Conservation (phyloP, 2,797 vertebrate species). For the Siniperca obscura region DNA sequence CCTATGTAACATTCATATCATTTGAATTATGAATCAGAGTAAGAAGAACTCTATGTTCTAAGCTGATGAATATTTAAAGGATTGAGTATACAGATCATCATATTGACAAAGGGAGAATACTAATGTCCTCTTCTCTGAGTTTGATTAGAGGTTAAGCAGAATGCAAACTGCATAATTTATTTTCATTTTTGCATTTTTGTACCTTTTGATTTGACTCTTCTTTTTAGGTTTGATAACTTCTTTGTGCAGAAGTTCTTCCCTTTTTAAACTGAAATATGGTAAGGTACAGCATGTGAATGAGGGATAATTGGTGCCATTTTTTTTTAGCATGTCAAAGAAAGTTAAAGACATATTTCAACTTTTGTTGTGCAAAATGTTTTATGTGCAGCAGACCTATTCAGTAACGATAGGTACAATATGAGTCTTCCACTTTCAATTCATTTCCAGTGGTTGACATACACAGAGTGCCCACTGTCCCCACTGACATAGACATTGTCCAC, state of each 20-base stretch:
- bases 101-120: slow-evolving; percentile 88
- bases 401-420: slow-evolving; percentile 7
- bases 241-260: slow-evolving; percentile 65
- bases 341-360: slow-evolving; percentile 57
- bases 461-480: slow-evolving; percentile 58
- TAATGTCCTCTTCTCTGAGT: slow-evolving; percentile 84
- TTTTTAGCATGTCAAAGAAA: slow-evolving; percentile 70
- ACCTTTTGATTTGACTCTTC: slow-evolving; percentile 77
- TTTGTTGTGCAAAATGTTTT: slow-evolving; percentile 30
- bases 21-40: slow-evolving; percentile 89
- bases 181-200: slow-evolving; percentile 80
- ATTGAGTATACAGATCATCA: slow-evolving; percentile 87
- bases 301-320: slow-evolving; percentile 68
- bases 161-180: slow-evolving; percentile 88
- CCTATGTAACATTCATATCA: slow-evolving; percentile 88
- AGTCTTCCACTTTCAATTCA: slow-evolving; percentile 40
- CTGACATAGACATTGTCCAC: slow-evolving; percentile 69
- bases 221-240: slow-evolving; percentile 71
- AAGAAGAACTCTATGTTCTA: slow-evolving; percentile 82
- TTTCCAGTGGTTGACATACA: slow-evolving; percentile 52
- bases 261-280: slow-evolving; percentile 59
- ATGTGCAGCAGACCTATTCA: slow-evolving; percentile 1
- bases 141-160: slow-evolving; percentile 88
- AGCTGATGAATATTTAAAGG: slow-evolving; percentile 89
- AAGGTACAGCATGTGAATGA: slow-evolving; percentile 63